Conservation (phyloP, 2,797 vertebrate genomes). For the Hydrophis major region DNA sequence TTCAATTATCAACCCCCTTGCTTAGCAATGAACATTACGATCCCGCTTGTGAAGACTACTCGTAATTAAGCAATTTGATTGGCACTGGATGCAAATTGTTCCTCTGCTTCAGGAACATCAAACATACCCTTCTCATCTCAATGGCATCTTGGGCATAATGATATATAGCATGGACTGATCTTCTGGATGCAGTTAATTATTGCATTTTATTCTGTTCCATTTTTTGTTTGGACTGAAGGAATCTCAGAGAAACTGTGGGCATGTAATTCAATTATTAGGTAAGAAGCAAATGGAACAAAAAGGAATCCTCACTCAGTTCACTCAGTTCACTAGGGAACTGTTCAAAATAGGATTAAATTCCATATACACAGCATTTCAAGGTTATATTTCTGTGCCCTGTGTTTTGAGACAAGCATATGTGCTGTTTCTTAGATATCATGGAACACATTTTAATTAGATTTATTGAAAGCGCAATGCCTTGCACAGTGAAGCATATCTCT, state of each 20-base stretch:
- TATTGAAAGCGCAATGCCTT: not conserved
- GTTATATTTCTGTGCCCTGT: not conserved
- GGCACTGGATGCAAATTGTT: not conserved
- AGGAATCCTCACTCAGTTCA: not conserved
- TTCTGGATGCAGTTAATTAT: not conserved
- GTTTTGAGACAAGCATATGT: not conserved
- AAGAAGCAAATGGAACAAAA: not conserved
- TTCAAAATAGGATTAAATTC: constrained; percentile 7
- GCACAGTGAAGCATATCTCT: not conserved
- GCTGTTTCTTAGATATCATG: not conserved
- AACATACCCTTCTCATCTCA: not conserved
- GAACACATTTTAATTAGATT: not conserved
- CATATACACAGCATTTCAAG: not conserved
- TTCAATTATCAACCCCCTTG: not conserved
- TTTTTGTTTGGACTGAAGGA: not conserved
- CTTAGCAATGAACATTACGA: not conserved
- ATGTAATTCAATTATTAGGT: accelerated
- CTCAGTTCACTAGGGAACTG: not conserved
- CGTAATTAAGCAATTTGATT: constrained; percentile 3
- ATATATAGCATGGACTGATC: too few species aligned
- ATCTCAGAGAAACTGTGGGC: not conserved
- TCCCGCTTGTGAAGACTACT: not conserved
- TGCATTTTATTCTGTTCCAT: constrained; percentile 11
- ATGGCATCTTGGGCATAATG: not conserved
- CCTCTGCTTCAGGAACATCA: not conserved